Base-by-base conservation (phyloP, 2,888 invertebrate species). In the Drosophila mayaguana region DNA sequence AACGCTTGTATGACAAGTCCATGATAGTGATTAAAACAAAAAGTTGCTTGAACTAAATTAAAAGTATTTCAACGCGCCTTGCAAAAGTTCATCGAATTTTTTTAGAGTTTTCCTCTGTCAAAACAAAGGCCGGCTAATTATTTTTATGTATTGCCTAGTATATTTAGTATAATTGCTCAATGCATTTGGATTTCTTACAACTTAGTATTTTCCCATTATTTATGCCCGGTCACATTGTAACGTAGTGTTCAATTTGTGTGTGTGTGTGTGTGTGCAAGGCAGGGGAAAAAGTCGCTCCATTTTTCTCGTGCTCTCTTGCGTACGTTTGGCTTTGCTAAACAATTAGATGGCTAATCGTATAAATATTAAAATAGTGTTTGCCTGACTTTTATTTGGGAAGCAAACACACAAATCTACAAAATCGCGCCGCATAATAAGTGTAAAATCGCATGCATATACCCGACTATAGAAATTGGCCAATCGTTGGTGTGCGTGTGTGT, bases 211-310 rank as follows among this genome's bases (percentile, higher is more conserved):
- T 34, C 5, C 2, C 18, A 32, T 8, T 43, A 42, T 11, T 18
- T 8, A 16, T 6, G 7, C 9, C 48, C 51, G 64, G 83, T 43
- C 77, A 76, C 80, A 83, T 66, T 75, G 16, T 25, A 8, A 22
- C 8, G 50, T 64, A 81, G 71, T 81, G 63, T 54, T 75, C 63
- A 64, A 67, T 70, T 66, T 53, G 79, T 71, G 80, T 83, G 87
- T 85, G 81, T 83, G 87, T 85, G 81, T 85, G 81, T 82, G 86
- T 85, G 80, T 84, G 88, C 62, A 68, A 81, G 85, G 79, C 82
- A 78, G 79, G 81, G 73, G 72, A 82, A 88, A 81, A 84, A 87
- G 73, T 89, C 88, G 89, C 83, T 87, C 85, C 76, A 89, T 84
- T 84, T 83, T 89, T 87, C 85, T 89, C 85, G 89, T 89, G 85